Conservation (phyloP, 1,140 invertebrate species). For the Odontomachus brunneus region DNA sequence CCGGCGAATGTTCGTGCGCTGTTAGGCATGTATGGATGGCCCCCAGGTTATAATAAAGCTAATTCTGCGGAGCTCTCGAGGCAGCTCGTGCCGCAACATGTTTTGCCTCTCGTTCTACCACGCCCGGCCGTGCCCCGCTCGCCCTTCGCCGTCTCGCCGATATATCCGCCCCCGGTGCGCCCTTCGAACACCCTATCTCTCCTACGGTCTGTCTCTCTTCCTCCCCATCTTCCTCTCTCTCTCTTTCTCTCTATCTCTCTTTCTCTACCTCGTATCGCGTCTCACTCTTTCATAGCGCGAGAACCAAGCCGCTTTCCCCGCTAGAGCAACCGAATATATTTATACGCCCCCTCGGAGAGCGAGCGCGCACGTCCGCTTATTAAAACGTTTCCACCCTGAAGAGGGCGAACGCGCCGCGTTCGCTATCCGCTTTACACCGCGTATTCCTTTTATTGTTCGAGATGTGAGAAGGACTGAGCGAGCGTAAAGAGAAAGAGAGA, state of each 20-base stretch:
- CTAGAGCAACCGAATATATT: conserved; percentile 78
- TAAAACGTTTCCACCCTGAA: conserved; percentile 81
- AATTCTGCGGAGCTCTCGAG: conserved; percentile 84
- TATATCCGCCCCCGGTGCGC: conserved; percentile 62
- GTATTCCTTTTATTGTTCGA: conserved; percentile 62
- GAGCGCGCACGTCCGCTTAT: conserved; percentile 79
- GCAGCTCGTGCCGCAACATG: conserved; percentile 84
- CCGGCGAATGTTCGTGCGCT: conserved; percentile 80
- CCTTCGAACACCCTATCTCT: conserved; percentile 32
- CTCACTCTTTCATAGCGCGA: conserved; percentile 23
- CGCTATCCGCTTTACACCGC: conserved; percentile 24
- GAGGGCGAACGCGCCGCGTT: conserved; percentile 30
- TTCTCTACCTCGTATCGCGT: conserved; percentile 42
- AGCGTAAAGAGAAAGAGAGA: conserved; percentile 2
- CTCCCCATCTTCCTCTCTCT: background rate
- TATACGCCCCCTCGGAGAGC: conserved; percentile 77
- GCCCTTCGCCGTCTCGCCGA: conserved; percentile 69
- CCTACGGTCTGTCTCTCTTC: background rate
- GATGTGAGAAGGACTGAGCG: background rate
- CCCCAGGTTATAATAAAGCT: conserved; percentile 86
- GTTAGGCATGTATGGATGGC: conserved; percentile 83
- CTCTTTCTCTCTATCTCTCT: conserved; percentile 30
- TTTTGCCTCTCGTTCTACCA: conserved; percentile 81
- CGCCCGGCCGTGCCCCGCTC: conserved; percentile 61
- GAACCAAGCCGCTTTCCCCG: conserved; percentile 22